phyloP scores from a whole-genome alignment of 2,797 vertebrate genomes.

The Myotis myotis region DNA sequence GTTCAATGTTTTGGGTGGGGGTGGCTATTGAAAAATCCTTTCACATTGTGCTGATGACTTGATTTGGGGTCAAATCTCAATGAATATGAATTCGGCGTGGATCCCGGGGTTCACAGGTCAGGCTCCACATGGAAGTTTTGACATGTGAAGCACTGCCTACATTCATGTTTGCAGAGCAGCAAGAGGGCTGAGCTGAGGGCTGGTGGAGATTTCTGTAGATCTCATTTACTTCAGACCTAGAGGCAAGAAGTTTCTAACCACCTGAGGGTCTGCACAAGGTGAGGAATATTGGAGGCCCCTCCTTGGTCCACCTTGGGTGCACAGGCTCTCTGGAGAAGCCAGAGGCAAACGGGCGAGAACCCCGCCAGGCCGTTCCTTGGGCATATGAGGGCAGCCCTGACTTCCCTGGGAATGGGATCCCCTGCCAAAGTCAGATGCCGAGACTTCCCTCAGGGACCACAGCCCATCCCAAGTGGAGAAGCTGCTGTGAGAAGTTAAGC shows the following conservation, averaged over 20 bases:
- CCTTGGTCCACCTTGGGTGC: not conserved
- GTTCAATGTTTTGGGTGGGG: not conserved
- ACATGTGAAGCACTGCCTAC: not conserved
- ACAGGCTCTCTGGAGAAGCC: constrained; percentile 54
- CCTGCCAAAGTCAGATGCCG: constrained; percentile 94
- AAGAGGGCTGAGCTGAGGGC: too few relatives aligned
- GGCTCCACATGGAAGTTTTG: constrained; percentile 38
- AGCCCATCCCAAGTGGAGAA: constrained; percentile 86
- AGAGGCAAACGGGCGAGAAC: constrained; percentile 81
- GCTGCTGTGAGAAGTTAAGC: constrained; percentile 84
- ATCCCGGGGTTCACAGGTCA: constrained; percentile 8
- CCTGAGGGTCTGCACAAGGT: not conserved
- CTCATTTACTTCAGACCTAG: not conserved
- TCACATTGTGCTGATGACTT: constrained; percentile 45
- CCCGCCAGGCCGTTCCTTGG: constrained; percentile 84
- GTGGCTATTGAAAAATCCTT: not conserved
- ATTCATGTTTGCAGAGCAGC: not conserved
- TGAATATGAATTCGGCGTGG: not conserved
- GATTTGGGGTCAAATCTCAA: constrained; percentile 38
- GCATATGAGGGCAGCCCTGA: constrained; percentile 87
- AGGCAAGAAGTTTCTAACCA: not conserved
- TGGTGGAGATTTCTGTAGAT: not conserved
- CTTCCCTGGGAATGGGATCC: constrained; percentile 94
- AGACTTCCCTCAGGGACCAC: constrained; percentile 87
- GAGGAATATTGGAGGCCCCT: constrained; percentile 33